Percentiles rank a stretch among this genome's conserved stretches.
phyloP scores from a whole-genome alignment of 2,888 invertebrate species.

The Notodonta dromedarius region DNA sequence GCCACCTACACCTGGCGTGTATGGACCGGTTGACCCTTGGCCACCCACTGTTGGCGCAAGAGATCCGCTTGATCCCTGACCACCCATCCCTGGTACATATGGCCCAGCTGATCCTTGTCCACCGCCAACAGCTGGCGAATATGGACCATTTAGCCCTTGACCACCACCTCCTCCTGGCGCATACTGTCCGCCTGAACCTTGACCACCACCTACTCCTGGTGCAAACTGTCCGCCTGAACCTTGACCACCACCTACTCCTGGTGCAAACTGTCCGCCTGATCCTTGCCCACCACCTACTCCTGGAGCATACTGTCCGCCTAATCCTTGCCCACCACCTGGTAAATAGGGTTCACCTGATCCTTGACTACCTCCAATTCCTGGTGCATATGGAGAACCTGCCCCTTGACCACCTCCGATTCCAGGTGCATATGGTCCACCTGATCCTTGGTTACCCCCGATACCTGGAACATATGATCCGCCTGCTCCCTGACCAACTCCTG shows the following conservation, averaged over 20 bases:
- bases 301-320: constrained; percentile 7
- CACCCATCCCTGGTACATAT: constrained; percentile 4
- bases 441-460: constrained; percentile 2
- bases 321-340: constrained; percentile 6
- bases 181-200: constrained; percentile 7
- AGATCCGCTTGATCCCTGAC: constrained; percentile 4
- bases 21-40: constrained; percentile 5
- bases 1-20: constrained; percentile 5
- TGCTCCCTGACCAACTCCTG: background rate
- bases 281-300: constrained; percentile 10
- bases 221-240: constrained; percentile 8
- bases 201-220: constrained; percentile 10
- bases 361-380: constrained; percentile 3
- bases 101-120: no score
- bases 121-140: no score
- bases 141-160: constrained; percentile 5
- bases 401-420: constrained; percentile 12
- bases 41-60: constrained; percentile 9
- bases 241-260: constrained; percentile 3
- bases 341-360: constrained; percentile 8
- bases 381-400: constrained; percentile 21
- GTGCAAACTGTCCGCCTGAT: constrained; percentile 6
- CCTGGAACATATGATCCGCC: constrained; percentile 2
- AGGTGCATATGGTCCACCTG: constrained; percentile 6
- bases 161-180: constrained; percentile 2